Evolutionary conservation across 2,113 vertebrate genomes (phyloP).

Genomic region (Carollia perspicillata): DNA sequence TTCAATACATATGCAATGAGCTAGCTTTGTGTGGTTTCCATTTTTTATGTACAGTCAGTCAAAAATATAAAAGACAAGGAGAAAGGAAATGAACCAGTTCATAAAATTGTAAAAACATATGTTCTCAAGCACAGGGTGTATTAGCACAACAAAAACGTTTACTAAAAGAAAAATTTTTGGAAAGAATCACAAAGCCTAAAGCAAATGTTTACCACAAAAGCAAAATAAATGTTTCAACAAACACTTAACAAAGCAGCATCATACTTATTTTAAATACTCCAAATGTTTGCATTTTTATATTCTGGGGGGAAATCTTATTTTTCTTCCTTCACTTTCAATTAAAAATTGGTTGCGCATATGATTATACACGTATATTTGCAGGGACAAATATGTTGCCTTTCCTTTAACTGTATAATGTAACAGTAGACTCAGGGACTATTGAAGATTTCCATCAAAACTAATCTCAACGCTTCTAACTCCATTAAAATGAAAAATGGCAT

Average conservation of each 20-base stretch:
- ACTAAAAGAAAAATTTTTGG: constrained; percentile 11
- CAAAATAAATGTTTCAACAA: constrained; percentile 42
- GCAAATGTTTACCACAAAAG: background rate
- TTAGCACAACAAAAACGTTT: constrained; percentile 26
- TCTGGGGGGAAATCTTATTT: background rate
- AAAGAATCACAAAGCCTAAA: constrained; percentile 6
- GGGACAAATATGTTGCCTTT: background rate
- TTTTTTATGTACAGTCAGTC: background rate
- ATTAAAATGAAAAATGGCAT: constrained; percentile 62
- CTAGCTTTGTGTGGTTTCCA: background rate
- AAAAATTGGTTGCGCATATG: background rate
- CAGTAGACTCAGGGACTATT: background rate
- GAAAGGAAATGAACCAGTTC: constrained; percentile 11
- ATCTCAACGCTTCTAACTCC: constrained; percentile 25
- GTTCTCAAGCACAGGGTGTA: background rate
- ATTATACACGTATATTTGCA: background rate
- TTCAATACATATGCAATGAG: constrained; percentile 16
- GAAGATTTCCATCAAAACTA: constrained; percentile 28
- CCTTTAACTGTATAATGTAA: background rate
- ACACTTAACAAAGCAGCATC: constrained; percentile 35
- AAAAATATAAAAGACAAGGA: background rate
- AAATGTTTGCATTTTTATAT: constrained; percentile 15
- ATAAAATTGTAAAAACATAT: constrained; percentile 29
- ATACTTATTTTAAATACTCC: constrained; percentile 34
- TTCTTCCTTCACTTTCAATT: constrained; percentile 14